Evolutionary conservation across 2,888 invertebrate species (phyloP), one percentile per base, ranked within the genome.

Genomic region (Pediacus dermestoides): DNA sequence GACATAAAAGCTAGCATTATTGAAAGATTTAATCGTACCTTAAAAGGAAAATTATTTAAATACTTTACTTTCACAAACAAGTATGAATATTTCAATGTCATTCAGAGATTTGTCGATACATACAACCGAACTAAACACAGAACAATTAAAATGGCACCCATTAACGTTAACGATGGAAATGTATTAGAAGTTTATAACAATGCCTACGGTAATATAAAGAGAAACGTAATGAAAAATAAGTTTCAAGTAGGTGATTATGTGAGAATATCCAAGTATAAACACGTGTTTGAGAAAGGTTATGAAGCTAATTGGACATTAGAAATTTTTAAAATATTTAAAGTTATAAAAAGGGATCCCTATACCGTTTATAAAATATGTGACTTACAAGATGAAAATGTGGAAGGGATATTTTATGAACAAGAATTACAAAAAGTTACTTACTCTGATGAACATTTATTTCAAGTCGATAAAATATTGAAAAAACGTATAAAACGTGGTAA

Each of bases 231-330:
- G n/a, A 18, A 18, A 18, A n/a, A 18, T n/a, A 18, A 7, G 21
- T 18, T 18, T 18, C 6, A 18, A 18, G n/a, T 18, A 7, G 21
- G n/a, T n/a, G 21, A 18, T 18, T 18, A 18, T 18, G 21, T 18
- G 21, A 18, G 21, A 18, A 18, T 18, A 18, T 18, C 21, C 6
- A 6, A n/a, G n/a, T 18, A 18, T 18, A 18, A 18, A 18, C 21
- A 18, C n/a, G 21, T 18, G 1, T 55, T 57, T 39, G 46, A 41
- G 22, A 57, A 48, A 35, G 52, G 48, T n/a, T n/a, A n/a, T n/a
- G n/a, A n/a, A n/a, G n/a, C n/a, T n/a, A n/a, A n/a, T n/a, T n/a
- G n/a, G n/a, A n/a, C n/a, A n/a, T n/a, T n/a, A n/a, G n/a, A n/a
- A n/a, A n/a, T n/a, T n/a, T n/a, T n/a, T n/a, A n/a, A n/a, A n/a